Evolutionary conservation across 2,888 invertebrate species (phyloP), one percentile per base, ranked within the genome.

Genomic region (Scaptomyza flava): DNA sequence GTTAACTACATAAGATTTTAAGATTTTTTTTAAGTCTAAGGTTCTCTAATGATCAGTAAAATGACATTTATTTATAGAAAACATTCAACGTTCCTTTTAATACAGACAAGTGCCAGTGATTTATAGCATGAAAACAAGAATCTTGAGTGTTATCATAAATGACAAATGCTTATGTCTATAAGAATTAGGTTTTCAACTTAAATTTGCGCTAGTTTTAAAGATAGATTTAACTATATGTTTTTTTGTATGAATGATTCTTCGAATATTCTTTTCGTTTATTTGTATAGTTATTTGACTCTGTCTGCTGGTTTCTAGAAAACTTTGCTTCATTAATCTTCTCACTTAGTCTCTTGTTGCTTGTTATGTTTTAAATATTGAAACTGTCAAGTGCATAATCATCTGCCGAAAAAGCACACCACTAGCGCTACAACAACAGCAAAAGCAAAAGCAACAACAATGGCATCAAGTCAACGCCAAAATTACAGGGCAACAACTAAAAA

Each of bases 321-420:
- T 31, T 61, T 51, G 47, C 47, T 68, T 68, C 81, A 81, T 81
- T 81, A 81, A 87, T 81, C 87, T 81, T 77, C 12, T 9, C 59
- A 58, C 67, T 58, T 72, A 27, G 54, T 33, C 65, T 50, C 57
- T 20, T 48, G 74, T 73, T 53, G 58, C 76, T 77, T 73, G 73
- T 83, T 76, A 53, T 54, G 66, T 66, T 57, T 80, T 80, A 81
- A 83, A 81, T 87, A 81, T 81, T 81, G 85, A 84, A 75, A 81
- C 79, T 81, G 81, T 84, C 85, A 87, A 81, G 67, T 68, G 72
- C 79, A 81, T 76, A 70, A 81, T 77, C 84, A 86, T 74, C 65
- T 65, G 45, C 31, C 47, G 8, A 52, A 56, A 56, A 58, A 58
- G 58, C 14, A 56, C 14, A 47, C 7, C 17, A 58, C 23, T 54